A percentile compares a stretch with the other conserved stretches of the same genome.
phyloP scores from a whole-genome alignment of 2,797 vertebrate species.

The Sebastes taczanowskii region DNA sequence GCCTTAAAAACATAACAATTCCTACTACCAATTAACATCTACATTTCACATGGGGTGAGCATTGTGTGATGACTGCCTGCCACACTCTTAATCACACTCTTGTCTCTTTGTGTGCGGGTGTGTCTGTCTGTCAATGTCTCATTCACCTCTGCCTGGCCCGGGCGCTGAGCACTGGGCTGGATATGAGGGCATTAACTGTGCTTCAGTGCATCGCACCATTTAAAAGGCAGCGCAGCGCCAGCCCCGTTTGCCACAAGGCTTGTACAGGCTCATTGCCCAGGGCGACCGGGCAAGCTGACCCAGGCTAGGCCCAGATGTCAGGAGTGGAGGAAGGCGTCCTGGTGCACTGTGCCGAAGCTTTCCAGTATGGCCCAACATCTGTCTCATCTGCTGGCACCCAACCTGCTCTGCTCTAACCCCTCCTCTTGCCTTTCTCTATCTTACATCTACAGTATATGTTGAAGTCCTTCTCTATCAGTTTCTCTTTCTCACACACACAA shows the following conservation, averaged over 20 bases:
- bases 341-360: conserved; percentile 90
- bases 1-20: background rate
- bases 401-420: conserved; percentile 75
- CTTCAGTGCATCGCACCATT: conserved; percentile 90
- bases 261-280: conserved; percentile 90
- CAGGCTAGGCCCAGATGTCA: conserved; percentile 96
- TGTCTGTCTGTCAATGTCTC: conserved; percentile 79
- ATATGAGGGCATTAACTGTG: conserved; percentile 92
- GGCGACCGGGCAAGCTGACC: conserved; percentile 88
- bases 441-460: conserved; percentile 40
- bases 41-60: background rate
- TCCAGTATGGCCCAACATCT: conserved; percentile 98
- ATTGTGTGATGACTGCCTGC: conserved; percentile 2
- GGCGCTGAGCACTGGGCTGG: conserved; percentile 88
- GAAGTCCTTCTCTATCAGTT: conserved; percentile 40
- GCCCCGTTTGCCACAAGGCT: conserved; percentile 90
- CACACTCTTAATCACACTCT: conserved; percentile 2
- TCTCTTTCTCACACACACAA: conserved; percentile 40
- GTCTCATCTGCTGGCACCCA: conserved; percentile 94
- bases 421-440: conserved; percentile 38
- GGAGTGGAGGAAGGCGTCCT: conserved; percentile 88
- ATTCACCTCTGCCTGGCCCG: conserved; percentile 89
- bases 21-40: background rate
- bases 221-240: conserved; percentile 89
- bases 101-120: conserved; percentile 32